phyloP scores from a whole-genome alignment of 2,888 invertebrate genomes.

The Drosophila pullipes region DNA sequence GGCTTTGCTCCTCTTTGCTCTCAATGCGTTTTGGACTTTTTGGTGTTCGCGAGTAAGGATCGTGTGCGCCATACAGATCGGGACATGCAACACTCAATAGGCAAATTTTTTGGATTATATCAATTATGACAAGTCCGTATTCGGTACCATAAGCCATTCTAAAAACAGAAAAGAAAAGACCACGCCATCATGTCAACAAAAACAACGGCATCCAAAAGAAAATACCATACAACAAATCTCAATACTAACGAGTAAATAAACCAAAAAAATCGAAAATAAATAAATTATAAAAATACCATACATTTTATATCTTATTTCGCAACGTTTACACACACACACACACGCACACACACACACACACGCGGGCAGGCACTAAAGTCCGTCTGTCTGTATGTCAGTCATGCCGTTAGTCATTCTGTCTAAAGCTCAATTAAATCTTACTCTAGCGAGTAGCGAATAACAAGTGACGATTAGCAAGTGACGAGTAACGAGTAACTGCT shows the following conservation, averaged over 20 bases:
- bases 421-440: constrained; percentile 27
- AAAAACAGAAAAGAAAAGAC: constrained; percentile 70
- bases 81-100: constrained; percentile 95
- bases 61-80: constrained; percentile 95
- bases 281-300: constrained; percentile 3
- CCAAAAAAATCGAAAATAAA: not conserved
- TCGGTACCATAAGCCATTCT: constrained; percentile 99
- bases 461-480: constrained; percentile 17
- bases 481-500: constrained; percentile 11
- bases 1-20: constrained; percentile 88
- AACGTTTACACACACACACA: constrained; percentile 24
- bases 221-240: constrained; percentile 3
- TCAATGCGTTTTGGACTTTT: constrained; percentile 90
- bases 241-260: constrained; percentile 9
- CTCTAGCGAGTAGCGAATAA: constrained; percentile 9
- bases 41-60: constrained; percentile 93
- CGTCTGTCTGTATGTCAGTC: constrained; percentile 23
- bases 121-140: constrained; percentile 97
- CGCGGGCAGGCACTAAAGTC: constrained; percentile 66
- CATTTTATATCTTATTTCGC: not conserved
- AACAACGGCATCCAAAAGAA: constrained; percentile 55
- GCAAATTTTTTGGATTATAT: constrained; percentile 95
- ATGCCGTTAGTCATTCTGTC: constrained; percentile 15
- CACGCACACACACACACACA: constrained; percentile 50
- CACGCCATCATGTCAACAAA: constrained; percentile 61